phyloP scores from a whole-genome alignment of 1,140 invertebrate genomes.

The Calycopis cecrops region DNA sequence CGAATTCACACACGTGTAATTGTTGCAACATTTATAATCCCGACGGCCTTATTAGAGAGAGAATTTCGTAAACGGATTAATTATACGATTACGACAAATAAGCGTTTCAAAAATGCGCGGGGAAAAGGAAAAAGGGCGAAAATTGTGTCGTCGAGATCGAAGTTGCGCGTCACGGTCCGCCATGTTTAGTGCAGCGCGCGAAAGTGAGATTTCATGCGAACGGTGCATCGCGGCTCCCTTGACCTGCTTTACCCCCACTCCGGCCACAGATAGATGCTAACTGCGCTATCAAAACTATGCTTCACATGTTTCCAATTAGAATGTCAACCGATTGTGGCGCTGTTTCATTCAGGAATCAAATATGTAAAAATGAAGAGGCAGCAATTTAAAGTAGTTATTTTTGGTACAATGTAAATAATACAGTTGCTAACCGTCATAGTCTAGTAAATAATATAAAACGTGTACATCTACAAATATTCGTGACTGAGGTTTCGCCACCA shows the following conservation, averaged over 20 bases:
- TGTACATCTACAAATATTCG: constrained; percentile 2
- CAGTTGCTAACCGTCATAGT: constrained; percentile 3
- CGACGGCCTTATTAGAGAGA: constrained; percentile 12
- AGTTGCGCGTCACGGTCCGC: constrained; percentile 48
- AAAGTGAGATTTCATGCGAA: constrained; percentile 71
- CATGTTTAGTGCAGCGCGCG: constrained; percentile 64
- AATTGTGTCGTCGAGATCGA: constrained; percentile 54
- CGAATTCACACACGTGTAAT: constrained; percentile 57
- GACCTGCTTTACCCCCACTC: constrained; percentile 50
- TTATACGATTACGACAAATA: neutral
- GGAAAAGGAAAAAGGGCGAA: constrained; percentile 34
- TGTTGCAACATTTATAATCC: constrained; percentile 44
- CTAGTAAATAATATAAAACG: neutral
- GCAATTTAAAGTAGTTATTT: too few relatives aligned
- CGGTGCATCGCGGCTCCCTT: constrained; percentile 69
- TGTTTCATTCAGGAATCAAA: neutral
- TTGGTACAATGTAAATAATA: too few relatives aligned
- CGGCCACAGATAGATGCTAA: constrained; percentile 28
- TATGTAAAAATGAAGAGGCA: too few relatives aligned
- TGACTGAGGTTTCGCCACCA: constrained; percentile 12
- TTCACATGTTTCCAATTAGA: constrained; percentile 11
- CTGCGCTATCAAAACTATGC: constrained; percentile 12
- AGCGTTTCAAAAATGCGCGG: neutral
- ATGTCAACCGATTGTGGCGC: constrained; percentile 11
- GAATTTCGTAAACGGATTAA: constrained; percentile 16